phyloP scores from a whole-genome alignment of 2,888 invertebrate species.

The Pilophorus perplexus region DNA sequence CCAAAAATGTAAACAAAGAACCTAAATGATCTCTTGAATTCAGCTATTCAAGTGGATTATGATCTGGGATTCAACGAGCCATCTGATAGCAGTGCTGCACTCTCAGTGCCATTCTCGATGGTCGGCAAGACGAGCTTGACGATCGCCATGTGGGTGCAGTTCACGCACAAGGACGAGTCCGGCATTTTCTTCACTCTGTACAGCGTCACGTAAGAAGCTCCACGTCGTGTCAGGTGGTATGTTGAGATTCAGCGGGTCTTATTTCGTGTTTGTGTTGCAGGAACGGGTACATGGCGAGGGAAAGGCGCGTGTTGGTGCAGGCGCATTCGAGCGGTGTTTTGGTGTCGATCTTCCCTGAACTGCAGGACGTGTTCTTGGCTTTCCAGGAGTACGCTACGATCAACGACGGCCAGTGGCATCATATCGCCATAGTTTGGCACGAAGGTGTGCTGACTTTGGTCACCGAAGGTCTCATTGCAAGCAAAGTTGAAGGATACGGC shows the following conservation, averaged over 20 bases:
- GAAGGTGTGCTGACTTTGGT: slow-evolving; percentile 86
- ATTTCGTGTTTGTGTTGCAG: slow-evolving; percentile 55
- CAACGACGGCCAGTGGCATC: slow-evolving; percentile 96
- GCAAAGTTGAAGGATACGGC: slow-evolving; percentile 85
- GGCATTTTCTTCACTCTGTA: slow-evolving; percentile 93
- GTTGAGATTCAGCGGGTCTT: too few relatives aligned
- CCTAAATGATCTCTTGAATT: slow-evolving; percentile 48
- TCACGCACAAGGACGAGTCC: slow-evolving; percentile 83
- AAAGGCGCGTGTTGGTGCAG: slow-evolving; percentile 79
- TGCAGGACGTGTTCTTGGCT: slow-evolving; percentile 84
- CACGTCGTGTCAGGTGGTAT: too few relatives aligned
- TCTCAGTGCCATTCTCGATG: slow-evolving; percentile 83
- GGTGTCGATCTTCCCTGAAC: slow-evolving; percentile 81
- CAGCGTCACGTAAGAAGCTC: slow-evolving; percentile 78
- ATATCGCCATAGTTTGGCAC: slow-evolving; percentile 92
- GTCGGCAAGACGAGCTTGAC: slow-evolving; percentile 77
- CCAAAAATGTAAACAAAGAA: too few relatives aligned
- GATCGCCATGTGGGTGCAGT: slow-evolving; percentile 95
- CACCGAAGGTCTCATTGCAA: slow-evolving; percentile 93
- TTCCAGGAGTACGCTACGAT: slow-evolving; percentile 89
- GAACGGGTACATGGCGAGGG: slow-evolving; percentile 72
- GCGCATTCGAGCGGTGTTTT: slow-evolving; percentile 92
- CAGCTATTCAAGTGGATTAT: slow-evolving; percentile 97
- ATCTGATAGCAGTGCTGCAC: slow-evolving; percentile 83
- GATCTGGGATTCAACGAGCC: slow-evolving; percentile 94